Evolutionary conservation across 2,113 vertebrate species (phyloP).

Genomic region (Butorides virescens): DNA sequence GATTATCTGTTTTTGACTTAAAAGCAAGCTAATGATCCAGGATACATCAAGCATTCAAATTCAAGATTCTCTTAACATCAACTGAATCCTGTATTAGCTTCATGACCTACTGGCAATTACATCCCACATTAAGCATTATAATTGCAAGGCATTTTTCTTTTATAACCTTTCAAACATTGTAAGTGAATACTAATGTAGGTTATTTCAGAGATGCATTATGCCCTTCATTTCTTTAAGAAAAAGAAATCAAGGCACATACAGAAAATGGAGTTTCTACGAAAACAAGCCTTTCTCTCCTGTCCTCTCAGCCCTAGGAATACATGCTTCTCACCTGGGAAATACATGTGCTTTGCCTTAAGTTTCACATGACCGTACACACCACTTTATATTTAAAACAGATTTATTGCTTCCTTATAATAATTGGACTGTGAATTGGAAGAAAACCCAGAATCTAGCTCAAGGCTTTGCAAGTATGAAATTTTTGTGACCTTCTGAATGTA

Average conservation of each 20-base stretch:
- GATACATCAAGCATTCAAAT: neutral
- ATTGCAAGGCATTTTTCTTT: conserved; percentile 28
- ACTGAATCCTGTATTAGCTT: neutral
- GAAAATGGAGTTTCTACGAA: neutral
- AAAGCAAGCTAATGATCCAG: conserved; percentile 20
- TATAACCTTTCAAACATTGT: neutral
- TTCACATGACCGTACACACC: neutral
- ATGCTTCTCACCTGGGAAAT: neutral
- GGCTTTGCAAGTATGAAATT: neutral
- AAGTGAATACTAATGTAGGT: neutral
- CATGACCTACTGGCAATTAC: conserved; percentile 35
- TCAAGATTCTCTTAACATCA: neutral
- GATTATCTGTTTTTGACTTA: conserved; percentile 27
- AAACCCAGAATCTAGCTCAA: neutral
- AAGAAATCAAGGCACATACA: neutral
- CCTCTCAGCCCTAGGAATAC: neutral
- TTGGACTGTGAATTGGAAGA: neutral
- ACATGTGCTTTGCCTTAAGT: neutral
- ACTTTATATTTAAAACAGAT: neutral
- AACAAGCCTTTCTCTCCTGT: neutral
- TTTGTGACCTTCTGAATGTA: neutral
- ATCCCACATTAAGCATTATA: neutral
- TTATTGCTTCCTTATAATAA: neutral
- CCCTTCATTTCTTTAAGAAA: neutral
- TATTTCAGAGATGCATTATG: neutral